Percentiles rank a stretch among this genome's conserved stretches.
These are phyloP conservation scores for Plebejus argus DNA, from an alignment of 2,888 invertebrate species.

Conservation along the genomic window DNA sequence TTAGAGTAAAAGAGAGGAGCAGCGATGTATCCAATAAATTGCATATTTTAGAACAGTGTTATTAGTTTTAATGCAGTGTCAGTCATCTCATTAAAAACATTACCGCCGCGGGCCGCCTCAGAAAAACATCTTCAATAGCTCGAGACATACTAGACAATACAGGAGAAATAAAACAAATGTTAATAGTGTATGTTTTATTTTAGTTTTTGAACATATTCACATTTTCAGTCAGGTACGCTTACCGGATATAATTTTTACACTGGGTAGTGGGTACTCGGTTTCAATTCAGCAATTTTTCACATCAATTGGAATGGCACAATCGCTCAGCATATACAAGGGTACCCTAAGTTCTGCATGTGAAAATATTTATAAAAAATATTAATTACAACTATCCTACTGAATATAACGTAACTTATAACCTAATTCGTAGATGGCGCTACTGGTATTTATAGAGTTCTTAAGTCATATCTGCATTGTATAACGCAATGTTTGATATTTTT, in stretches of 20 bases:
- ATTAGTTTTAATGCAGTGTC: no score
- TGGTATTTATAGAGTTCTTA: not conserved
- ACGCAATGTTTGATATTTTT: no score
- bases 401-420: constrained; percentile 14
- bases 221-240: constrained; percentile 67
- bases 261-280: constrained; percentile 29
- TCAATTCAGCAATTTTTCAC: not conserved
- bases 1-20: no score
- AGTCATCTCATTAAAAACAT: not conserved
- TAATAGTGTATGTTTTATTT: constrained; percentile 57
- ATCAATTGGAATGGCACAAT: constrained; percentile 32
- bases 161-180: constrained; percentile 41
- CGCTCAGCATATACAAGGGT: constrained; percentile 44
- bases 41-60: no score
- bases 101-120: not conserved
- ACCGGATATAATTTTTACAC: constrained; percentile 45
- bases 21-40: no score
- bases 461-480: no score
- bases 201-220: constrained; percentile 65
- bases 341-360: constrained; percentile 33
- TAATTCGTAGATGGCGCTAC: constrained; percentile 1
- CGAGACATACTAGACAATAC: not conserved
- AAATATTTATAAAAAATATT: constrained; percentile 18
- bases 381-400: not conserved
- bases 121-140: not conserved